Base-by-base conservation (phyloP, 1,140 invertebrate species). In the Stegodyphus mimosarum region DNA sequence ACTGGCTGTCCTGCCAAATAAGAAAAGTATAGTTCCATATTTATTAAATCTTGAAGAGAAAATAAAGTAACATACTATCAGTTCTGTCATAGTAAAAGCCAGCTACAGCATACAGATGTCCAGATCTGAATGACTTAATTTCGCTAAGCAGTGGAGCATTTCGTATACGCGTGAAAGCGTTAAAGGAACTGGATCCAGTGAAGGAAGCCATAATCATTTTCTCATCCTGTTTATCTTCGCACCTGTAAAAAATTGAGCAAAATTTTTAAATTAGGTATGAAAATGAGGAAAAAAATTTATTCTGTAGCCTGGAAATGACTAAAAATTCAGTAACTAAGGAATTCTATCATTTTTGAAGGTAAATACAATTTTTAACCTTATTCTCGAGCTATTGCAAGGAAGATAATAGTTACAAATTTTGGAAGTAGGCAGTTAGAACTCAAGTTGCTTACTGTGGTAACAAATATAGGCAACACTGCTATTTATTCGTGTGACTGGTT, bases 71-170 rank as follows among this genome's bases (percentile, higher is more conserved):
- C 48, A 13, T 72, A 78, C 83, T 75, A n/a, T 78, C 69, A 11
- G 33, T 52, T 33, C 10, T 60, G 48, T 78, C 55, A 50, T 63
- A 86, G n/a, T 33, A 73, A 18, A 72, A 86, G 7, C 74, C 75
- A 6, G 83, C 83, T 17, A 86, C 83, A 18, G 60, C 69, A 53
- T 86, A 86, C 7, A 78, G 11, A 13, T 51, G 51, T 15, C 67
- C 67, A n/a, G n/a, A 15, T 50, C 66, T 53, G 69, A 86, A 86
- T 0, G 74, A 18, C 52, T 78, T 86, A 1, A 64, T 60, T 15
- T 86, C 75, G 55, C 74, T 78, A 6, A 86, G 13, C 4, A 17
- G 6, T 51, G 83, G 67, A 0, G 83, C 11, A 53, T 72, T 72
- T 15, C 33, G 52, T 1, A 73, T 53, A 6, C 17, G 50, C 50